Percentiles rank a stretch among this genome's conserved stretches.
Conservation (phyloP, 2,888 invertebrate genomes). For the Anthrax anthrax region DNA sequence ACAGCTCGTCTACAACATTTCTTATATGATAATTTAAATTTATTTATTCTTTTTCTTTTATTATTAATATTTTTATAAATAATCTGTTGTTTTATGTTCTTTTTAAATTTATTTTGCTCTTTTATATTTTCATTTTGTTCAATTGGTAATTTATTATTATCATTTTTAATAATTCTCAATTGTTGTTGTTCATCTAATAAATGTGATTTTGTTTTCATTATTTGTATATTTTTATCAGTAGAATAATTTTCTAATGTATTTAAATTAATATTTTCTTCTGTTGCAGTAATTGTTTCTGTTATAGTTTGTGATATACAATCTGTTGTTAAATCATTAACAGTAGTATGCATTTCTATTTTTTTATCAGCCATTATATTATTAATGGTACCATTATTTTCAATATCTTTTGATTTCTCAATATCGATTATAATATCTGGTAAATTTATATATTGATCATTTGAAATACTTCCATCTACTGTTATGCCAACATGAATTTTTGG, state of each 20-base stretch:
- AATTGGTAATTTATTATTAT: neutral
- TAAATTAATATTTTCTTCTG: neutral
- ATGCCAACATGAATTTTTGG: constrained; percentile 21
- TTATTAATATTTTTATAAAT: too few relatives aligned
- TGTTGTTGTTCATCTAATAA: too few relatives aligned
- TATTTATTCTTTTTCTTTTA: neutral
- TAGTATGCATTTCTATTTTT: neutral
- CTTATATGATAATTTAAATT: neutral
- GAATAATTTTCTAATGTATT: neutral
- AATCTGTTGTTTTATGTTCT: too few relatives aligned
- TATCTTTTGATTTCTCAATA: constrained; percentile 26
- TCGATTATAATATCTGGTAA: constrained; percentile 34
- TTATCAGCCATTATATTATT: neutral
- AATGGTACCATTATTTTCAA: neutral
- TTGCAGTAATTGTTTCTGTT: neutral
- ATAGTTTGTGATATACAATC: too few relatives aligned
- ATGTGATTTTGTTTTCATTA: neutral
- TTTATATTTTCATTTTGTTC: too few relatives aligned
- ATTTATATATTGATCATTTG: constrained; percentile 24
- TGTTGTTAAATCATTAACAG: neutral
- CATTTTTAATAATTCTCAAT: neutral
- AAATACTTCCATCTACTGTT: constrained; percentile 18
- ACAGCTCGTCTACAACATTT: neutral
- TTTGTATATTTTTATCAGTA: neutral
- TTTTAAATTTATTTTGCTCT: too few relatives aligned